These are phyloP conservation scores for Monopis laevigella DNA, from an alignment of 2,888 invertebrate species.

Conservation along the genomic window DNA sequence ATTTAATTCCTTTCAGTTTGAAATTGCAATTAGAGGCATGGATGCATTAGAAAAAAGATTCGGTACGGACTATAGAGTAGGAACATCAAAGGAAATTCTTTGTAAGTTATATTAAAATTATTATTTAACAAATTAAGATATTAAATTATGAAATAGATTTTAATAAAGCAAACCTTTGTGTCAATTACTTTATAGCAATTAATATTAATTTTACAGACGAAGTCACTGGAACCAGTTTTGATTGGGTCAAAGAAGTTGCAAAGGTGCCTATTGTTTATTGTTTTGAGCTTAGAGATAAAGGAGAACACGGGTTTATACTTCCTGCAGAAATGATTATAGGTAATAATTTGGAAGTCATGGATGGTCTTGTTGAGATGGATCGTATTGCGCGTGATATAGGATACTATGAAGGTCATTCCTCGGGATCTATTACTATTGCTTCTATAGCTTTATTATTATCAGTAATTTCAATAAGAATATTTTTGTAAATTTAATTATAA, in stretches of 20 bases:
- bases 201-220: constrained; percentile 26
- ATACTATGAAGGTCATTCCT: constrained; percentile 20
- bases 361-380: constrained; percentile 21
- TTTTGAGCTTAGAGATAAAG: constrained; percentile 67
- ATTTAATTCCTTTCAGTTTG: constrained; percentile 28
- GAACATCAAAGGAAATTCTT: constrained; percentile 25
- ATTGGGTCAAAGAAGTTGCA: constrained; percentile 40
- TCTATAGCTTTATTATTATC: background rate
- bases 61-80: constrained; percentile 29
- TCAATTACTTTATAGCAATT: too few relatives aligned
- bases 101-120: too few relatives aligned
- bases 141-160: too few relatives aligned
- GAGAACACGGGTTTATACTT: constrained; percentile 67
- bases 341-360: constrained; percentile 58
- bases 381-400: constrained; percentile 29
- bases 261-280: constrained; percentile 39
- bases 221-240: constrained; percentile 34
- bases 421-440: background rate
- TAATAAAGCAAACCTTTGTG: too few relatives aligned
- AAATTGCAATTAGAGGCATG: constrained; percentile 39
- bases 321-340: constrained; percentile 67
- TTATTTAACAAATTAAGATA: too few relatives aligned
- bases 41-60: constrained; percentile 30
- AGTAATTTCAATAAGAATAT: too few relatives aligned
- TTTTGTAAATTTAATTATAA: too few relatives aligned